A percentile compares a stretch with the other conserved stretches of the same genome.
Conservation (phyloP, 2,797 vertebrate genomes). For the Podarcis lilfordi region DNA sequence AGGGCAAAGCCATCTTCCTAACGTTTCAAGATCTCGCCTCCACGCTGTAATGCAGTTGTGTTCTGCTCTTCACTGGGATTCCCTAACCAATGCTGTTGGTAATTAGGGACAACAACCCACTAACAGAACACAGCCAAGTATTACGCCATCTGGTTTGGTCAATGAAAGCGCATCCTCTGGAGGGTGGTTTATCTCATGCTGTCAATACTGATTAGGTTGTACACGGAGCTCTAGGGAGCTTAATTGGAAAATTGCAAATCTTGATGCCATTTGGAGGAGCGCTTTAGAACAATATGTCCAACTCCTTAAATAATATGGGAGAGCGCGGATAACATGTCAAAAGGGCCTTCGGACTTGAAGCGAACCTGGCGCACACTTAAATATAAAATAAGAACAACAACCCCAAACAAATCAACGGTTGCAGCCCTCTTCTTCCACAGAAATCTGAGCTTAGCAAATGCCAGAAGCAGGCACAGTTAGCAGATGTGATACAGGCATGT, state of each 20-base stretch:
- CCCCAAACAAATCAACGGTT: not conserved
- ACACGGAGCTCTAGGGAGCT: conserved; percentile 45
- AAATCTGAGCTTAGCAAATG: not conserved
- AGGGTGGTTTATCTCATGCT: conserved; percentile 67
- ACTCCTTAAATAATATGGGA: conserved; percentile 47
- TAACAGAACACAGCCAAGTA: conserved; percentile 59
- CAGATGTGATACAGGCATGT: not conserved
- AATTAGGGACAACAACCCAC: conserved; percentile 18
- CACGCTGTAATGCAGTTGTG: not conserved
- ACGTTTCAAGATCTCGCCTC: not conserved
- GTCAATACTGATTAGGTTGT: conserved; percentile 72
- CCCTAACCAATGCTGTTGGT: conserved; percentile 40
- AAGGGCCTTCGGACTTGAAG: conserved; percentile 22
- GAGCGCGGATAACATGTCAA: conserved; percentile 42
- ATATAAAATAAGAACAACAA: not conserved
- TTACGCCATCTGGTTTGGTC: conserved; percentile 39
- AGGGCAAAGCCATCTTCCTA: not conserved
- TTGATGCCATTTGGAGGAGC: conserved; percentile 67
- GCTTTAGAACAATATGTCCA: conserved; percentile 59
- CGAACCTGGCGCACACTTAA: conserved; percentile 18
- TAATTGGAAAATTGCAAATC: conserved; percentile 68
- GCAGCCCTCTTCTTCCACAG: not conserved
- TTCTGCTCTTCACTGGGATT: conserved; percentile 9
- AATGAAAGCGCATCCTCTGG: conserved; percentile 64
- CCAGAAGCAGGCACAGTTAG: not conserved